phyloP scores from a whole-genome alignment of 2,797 vertebrate genomes.

The Lemur catta region DNA sequence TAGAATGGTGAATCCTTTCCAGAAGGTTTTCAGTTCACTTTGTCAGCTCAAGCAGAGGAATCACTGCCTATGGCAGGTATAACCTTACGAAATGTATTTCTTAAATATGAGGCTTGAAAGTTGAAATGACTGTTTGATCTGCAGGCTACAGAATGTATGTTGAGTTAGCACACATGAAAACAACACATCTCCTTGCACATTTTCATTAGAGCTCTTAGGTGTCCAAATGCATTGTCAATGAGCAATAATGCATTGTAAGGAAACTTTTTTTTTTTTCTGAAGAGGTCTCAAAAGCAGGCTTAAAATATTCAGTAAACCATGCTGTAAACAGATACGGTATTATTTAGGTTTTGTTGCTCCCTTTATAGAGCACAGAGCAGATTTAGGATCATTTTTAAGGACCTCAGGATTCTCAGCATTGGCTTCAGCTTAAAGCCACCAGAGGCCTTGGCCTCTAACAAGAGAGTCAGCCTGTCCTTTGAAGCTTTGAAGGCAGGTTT shows the following conservation, averaged over 20 bases:
- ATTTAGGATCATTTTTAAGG: background rate
- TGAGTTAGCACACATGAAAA: background rate
- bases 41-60: background rate
- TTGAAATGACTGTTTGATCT: background rate
- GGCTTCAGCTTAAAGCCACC: background rate
- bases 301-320: background rate
- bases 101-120: background rate
- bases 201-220: background rate
- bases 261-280: background rate
- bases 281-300: background rate
- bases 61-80: background rate
- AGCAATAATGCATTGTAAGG: background rate
- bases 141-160: background rate
- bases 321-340: background rate
- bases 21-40: background rate
- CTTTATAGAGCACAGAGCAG: background rate
- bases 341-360: background rate
- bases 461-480: background rate
- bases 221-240: background rate
- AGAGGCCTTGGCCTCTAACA: background rate
- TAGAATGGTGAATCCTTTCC: background rate
- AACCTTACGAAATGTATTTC: background rate
- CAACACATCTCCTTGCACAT: background rate
- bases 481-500: background rate
- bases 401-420: too few relatives aligned